These are phyloP conservation scores for Heliothis virescens DNA, from an alignment of 1,140 invertebrate species.

Conservation along the genomic window DNA sequence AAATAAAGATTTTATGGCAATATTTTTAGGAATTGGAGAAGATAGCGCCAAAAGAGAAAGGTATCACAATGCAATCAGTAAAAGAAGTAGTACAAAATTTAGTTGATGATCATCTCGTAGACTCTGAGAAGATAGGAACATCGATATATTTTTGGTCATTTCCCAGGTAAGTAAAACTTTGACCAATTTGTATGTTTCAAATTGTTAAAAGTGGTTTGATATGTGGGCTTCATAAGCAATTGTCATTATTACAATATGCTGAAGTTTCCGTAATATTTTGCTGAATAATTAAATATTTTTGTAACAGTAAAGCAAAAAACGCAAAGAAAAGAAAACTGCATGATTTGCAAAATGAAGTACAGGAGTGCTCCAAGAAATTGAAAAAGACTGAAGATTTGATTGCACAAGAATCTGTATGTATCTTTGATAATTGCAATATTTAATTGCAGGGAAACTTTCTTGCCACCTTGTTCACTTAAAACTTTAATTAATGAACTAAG, in stretches of 20 bases:
- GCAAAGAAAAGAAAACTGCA: conserved; percentile 88
- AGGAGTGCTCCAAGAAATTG: conserved; percentile 86
- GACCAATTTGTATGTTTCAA: no score
- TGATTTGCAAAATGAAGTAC: conserved; percentile 87
- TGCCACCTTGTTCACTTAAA: no score
- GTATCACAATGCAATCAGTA: conserved; percentile 93
- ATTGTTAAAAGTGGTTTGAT: no score
- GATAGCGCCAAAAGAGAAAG: conserved; percentile 93
- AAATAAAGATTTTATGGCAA: no score
- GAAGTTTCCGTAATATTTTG: no score
- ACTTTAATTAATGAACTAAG: no score
- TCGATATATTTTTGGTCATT: conserved; percentile 97
- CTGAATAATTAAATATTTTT: background rate
- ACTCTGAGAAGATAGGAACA: conserved; percentile 96
- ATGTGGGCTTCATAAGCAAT: no score
- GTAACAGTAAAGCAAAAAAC: conserved; percentile 88
- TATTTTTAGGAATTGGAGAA: conserved; percentile 91
- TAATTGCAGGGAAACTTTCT: no score
- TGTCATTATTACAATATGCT: no score
- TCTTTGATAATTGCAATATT: conserved; percentile 7
- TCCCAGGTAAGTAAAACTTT: conserved; percentile 89
- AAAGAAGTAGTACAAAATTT: conserved; percentile 95
- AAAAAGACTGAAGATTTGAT: conserved; percentile 84
- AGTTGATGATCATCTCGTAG: conserved; percentile 95
- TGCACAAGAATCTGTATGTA: conserved; percentile 75